Conservation (phyloP, 2,888 invertebrate species). For the Eristalis arbustorum region DNA sequence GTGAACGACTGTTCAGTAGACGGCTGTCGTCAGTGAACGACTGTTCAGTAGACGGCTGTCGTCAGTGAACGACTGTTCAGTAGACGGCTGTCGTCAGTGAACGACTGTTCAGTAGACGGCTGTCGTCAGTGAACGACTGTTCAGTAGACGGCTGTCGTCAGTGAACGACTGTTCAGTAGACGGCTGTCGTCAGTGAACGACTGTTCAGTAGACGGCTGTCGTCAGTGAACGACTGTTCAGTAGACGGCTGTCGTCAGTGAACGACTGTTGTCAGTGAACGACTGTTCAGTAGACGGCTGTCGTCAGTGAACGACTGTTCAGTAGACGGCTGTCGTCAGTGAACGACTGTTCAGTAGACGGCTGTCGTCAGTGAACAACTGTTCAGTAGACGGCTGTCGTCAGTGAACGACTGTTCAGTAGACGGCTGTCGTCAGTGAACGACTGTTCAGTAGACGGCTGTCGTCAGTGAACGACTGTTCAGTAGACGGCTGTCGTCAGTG, state of each 20-base stretch:
- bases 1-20: background rate
- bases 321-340: background rate
- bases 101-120: background rate
- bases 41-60: background rate
- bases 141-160: background rate
- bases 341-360: background rate
- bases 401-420: background rate
- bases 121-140: background rate
- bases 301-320: background rate
- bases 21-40: background rate
- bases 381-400: background rate
- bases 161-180: background rate
- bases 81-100: background rate
- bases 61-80: background rate
- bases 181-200: background rate
- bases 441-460: background rate
- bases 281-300: background rate
- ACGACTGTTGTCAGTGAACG: background rate
- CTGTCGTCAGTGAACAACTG: background rate
- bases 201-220: background rate
- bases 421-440: background rate
- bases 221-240: background rate
- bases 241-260: too few species aligned
- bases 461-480: background rate
- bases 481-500: background rate